These are phyloP conservation scores for Cheilosia urbana DNA, from an alignment of 2,888 invertebrate species.

Conservation along the genomic window DNA sequence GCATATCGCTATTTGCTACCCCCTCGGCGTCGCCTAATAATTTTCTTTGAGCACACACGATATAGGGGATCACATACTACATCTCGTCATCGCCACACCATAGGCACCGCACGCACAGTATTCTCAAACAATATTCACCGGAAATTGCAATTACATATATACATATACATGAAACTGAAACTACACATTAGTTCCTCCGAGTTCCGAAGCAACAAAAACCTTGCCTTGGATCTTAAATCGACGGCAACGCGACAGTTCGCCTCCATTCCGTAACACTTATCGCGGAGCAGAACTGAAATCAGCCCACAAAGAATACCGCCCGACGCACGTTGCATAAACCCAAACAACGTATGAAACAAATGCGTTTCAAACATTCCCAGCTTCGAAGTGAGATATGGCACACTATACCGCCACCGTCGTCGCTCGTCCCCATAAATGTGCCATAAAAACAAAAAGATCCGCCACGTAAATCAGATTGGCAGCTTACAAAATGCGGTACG, in stretches of 20 bases:
- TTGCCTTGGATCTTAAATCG: constrained; percentile 5
- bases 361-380: constrained; percentile 53
- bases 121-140: constrained; percentile 58
- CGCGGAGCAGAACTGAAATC: constrained; percentile 8
- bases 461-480: constrained; percentile 52
- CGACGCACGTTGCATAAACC: constrained; percentile 34
- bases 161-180: constrained; percentile 15
- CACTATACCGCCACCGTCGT: background rate
- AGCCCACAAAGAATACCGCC: constrained; percentile 26
- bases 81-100: constrained; percentile 40
- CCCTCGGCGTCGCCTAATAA: constrained; percentile 21
- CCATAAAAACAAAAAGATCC: constrained; percentile 15
- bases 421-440: constrained; percentile 23
- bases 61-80: constrained; percentile 55
- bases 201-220: constrained; percentile 25
- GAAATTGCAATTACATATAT: constrained; percentile 66
- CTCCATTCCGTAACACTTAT: constrained; percentile 9
- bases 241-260: background rate
- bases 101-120: constrained; percentile 7
- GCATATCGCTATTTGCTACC: constrained; percentile 15
- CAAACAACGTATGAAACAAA: constrained; percentile 13
- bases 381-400: constrained; percentile 41
- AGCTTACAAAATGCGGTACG: constrained; percentile 48
- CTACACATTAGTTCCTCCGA: constrained; percentile 23
- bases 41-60: constrained; percentile 39